phyloP scores from a whole-genome alignment of 2,888 invertebrate genomes.

The Agelastica alni region DNA sequence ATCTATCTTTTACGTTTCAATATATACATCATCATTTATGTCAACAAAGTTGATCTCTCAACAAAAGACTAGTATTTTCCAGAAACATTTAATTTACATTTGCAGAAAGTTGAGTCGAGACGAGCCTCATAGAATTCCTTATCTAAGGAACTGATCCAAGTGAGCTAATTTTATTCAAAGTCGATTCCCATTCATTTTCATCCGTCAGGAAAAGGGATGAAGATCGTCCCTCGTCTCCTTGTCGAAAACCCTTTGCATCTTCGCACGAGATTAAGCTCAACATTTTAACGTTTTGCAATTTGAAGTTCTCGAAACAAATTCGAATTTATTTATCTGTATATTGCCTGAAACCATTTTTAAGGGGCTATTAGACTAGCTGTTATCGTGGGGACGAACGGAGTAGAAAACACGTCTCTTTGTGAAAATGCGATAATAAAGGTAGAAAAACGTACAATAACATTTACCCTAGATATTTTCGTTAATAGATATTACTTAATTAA shows the following conservation, averaged over 20 bases:
- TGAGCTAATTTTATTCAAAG: constrained; percentile 25
- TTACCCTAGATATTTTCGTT: no score
- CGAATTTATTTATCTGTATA: constrained; percentile 34
- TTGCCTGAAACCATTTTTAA: constrained; percentile 25
- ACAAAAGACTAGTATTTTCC: constrained; percentile 11
- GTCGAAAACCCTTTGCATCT: constrained; percentile 25
- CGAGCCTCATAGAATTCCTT: constrained; percentile 10
- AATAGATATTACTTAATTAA: no score
- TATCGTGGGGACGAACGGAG: background rate
- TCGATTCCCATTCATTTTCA: constrained; percentile 26
- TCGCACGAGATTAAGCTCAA: constrained; percentile 23
- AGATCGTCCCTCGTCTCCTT: background rate
- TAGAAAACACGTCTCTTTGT: background rate
- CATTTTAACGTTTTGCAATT: constrained; percentile 33
- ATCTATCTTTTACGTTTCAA: background rate
- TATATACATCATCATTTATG: background rate
- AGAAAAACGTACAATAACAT: no score
- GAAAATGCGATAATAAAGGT: no score
- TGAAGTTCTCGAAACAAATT: constrained; percentile 28
- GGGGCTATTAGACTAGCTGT: constrained; percentile 4
- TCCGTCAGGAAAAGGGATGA: constrained; percentile 17
- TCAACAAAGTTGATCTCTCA: constrained; percentile 6
- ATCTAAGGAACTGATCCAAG: constrained; percentile 22
- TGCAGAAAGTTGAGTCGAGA: constrained; percentile 9
- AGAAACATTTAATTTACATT: constrained; percentile 18